Evolutionary conservation across 2,888 invertebrate species (phyloP).

Genomic region (Antitype chi): DNA sequence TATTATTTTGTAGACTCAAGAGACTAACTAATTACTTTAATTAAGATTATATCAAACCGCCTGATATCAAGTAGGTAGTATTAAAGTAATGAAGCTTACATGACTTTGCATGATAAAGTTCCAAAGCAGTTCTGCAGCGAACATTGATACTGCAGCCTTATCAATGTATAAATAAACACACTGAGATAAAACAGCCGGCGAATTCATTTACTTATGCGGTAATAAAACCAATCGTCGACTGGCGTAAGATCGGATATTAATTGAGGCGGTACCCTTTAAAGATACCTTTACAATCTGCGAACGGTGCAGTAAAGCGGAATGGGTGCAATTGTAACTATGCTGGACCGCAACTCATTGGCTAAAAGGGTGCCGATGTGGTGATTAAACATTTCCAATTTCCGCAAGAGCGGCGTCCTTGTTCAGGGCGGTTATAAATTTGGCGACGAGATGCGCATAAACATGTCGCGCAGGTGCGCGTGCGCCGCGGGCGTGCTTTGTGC

Average conservation of each 20-base stretch:
- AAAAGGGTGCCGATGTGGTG: conserved; percentile 81
- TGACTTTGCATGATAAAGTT: conserved; percentile 48
- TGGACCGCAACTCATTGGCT: conserved; percentile 66
- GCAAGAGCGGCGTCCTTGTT: conserved; percentile 70
- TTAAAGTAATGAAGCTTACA: conserved; percentile 50
- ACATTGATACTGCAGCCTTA: conserved; percentile 51
- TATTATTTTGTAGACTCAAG: conserved; percentile 9
- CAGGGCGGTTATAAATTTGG: conserved; percentile 82
- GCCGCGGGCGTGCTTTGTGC: conserved; percentile 81
- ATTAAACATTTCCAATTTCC: conserved; percentile 86
- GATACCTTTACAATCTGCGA: conserved; percentile 79
- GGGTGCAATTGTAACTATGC: conserved; percentile 66
- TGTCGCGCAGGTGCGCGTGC: conserved; percentile 80
- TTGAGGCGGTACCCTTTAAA: conserved; percentile 77
- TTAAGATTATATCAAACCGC: conserved; percentile 28
- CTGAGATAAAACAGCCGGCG: conserved; percentile 66
- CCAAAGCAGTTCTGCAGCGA: conserved; percentile 25
- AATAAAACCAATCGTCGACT: conserved; percentile 71
- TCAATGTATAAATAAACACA: conserved; percentile 62
- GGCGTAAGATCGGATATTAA: conserved; percentile 74
- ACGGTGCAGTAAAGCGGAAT: conserved; percentile 70
- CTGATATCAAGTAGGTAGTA: conserved; percentile 26
- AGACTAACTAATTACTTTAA: conserved; percentile 30
- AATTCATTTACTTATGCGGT: conserved; percentile 66
- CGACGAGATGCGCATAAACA: conserved; percentile 84